Percentiles rank a stretch among this genome's conserved stretches.
Conservation (phyloP, 2,888 invertebrate species). For the Sericinus montela region DNA sequence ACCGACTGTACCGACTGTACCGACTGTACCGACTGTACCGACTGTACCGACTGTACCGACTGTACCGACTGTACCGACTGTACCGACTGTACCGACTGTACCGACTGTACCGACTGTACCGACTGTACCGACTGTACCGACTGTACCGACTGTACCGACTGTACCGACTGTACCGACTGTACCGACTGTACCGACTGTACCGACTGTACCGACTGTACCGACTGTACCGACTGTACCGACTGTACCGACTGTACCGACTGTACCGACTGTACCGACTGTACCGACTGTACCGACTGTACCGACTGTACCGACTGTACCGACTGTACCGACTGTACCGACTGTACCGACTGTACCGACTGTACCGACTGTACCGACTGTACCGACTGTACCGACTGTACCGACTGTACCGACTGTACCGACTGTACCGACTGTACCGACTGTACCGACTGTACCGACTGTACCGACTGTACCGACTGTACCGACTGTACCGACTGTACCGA, state of each 20-base stretch:
- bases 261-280: too few species aligned
- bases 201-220: not conserved
- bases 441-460: too few species aligned
- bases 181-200: conserved; percentile 39
- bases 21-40: not conserved
- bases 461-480: conserved; percentile 39
- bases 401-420: too few species aligned
- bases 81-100: too few species aligned
- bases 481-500: too few species aligned
- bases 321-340: conserved; percentile 40
- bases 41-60: too few species aligned
- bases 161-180: too few species aligned
- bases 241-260: conserved; percentile 34
- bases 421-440: conserved; percentile 34
- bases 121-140: too few species aligned
- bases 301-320: too few species aligned
- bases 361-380: conserved; percentile 39
- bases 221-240: too few species aligned
- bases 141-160: conserved; percentile 40
- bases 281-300: conserved; percentile 39
- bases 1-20: conserved; percentile 39
- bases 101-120: conserved; percentile 39
- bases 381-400: not conserved
- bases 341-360: too few species aligned
- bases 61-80: conserved; percentile 34